Conservation (phyloP, 2,113 vertebrate species). For the Gallinago undulata region DNA sequence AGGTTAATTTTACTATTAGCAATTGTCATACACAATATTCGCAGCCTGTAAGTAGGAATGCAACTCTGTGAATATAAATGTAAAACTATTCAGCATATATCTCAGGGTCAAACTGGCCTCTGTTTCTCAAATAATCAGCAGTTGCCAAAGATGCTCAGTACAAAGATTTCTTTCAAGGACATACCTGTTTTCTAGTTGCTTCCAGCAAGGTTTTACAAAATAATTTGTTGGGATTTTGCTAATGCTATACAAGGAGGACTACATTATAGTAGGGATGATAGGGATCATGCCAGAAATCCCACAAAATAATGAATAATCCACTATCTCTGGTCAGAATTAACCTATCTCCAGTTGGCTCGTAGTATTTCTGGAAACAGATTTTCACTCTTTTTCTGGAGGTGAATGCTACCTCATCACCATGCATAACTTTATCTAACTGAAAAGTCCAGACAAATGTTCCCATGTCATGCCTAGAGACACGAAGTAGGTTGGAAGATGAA, state of each 20-base stretch:
- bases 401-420: neutral
- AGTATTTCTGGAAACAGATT: neutral
- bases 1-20: neutral
- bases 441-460: neutral
- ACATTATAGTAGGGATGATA: neutral
- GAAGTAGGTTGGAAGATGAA: neutral
- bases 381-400: neutral
- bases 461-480: neutral
- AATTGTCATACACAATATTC: neutral
- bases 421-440: neutral
- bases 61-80: neutral
- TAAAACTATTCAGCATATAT: neutral
- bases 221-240: neutral
- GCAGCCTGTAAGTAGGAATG: neutral
- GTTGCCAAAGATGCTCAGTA: neutral
- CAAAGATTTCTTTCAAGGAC: neutral
- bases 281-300: neutral
- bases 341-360: neutral
- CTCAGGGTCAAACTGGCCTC: neutral
- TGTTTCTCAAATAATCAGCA: neutral
- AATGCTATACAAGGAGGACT: neutral
- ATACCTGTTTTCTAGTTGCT: neutral
- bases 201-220: neutral
- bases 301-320: neutral
- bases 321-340: neutral